Base-by-base conservation (phyloP, 2,113 vertebrate genomes). In the Lota lota region DNA sequence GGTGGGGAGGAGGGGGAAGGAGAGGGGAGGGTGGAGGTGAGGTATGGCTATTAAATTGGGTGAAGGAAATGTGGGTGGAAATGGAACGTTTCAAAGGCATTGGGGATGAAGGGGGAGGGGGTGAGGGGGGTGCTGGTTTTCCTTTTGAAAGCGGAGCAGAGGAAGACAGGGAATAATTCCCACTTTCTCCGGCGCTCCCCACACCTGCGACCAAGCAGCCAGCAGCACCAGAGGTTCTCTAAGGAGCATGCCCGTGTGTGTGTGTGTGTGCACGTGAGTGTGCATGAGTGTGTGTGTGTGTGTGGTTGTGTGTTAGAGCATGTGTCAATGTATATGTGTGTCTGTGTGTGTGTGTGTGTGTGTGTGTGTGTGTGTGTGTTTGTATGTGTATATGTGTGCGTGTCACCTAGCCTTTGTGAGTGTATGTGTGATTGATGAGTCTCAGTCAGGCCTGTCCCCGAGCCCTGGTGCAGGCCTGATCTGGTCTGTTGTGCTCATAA, bases 401-500 rank as follows among this genome's bases (percentile, higher is more conserved):
- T 50, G 69, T 81, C 81, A 81, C 70, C 73, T 61, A 67, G 82
- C 67, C 74, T 84, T 71, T 62, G 18, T 64, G 74, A 72, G 57
- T 54, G 66, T 71, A 63, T 70, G 83, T 69, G 53, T 90, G 89
- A 90, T 90, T 88, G 89, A 90, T 90, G 85, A 85, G 73, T 73
- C 74, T 83, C 64, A 14, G 86, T 82, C 69, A 72, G 71, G 79
- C 73, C 79, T 86, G 87, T 79, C 85, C 85, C 77, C 53, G 64
- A 69, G 86, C 88, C 82, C 80, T 2, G 40, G 78, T 75, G 69
- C 74, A 10, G 79, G 85, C 80, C 79, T 85, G 85, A 88, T 88
- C 86, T 68, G 85, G 80, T 84, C 87, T 86, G 84, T 90, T 89
- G 82, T 84, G 87, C 84, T 86, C 87, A 85, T 87, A 89, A 88